Evolutionary conservation across 2,797 vertebrate genomes (phyloP).

Genomic region (Kryptopterus vitreolus): DNA sequence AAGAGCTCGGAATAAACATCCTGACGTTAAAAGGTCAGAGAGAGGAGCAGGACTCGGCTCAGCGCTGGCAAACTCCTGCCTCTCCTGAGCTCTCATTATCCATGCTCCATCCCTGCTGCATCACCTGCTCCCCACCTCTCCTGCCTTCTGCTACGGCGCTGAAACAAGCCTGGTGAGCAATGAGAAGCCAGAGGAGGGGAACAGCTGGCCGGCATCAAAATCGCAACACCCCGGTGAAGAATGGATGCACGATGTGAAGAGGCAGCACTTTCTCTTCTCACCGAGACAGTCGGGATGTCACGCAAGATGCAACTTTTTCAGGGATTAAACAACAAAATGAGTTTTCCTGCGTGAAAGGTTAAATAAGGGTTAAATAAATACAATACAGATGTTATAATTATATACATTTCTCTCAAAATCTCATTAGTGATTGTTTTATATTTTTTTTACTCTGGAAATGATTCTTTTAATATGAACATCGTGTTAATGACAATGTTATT

Average conservation of each 20-base stretch:
- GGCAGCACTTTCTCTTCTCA: conserved; percentile 43
- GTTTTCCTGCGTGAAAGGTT: neutral
- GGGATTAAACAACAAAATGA: neutral
- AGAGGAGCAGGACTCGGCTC: conserved; percentile 38
- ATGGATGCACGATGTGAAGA: conserved; percentile 47
- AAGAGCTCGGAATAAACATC: conserved; percentile 21
- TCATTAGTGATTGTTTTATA: no score
- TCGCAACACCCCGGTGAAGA: conserved; percentile 50
- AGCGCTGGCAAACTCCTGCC: conserved; percentile 42
- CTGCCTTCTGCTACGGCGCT: conserved; percentile 42
- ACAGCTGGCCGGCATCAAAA: conserved; percentile 57
- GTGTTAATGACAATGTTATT: no score
- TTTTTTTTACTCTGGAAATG: no score
- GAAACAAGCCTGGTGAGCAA: conserved; percentile 49
- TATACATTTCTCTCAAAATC: no score
- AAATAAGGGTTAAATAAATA: no score
- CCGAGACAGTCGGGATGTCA: conserved; percentile 33
- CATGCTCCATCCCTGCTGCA: conserved; percentile 37
- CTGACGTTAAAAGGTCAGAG: conserved; percentile 43
- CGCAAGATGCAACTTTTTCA: conserved; percentile 27
- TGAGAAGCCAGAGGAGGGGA: conserved; percentile 44
- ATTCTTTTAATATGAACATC: no score
- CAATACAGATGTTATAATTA: no score
- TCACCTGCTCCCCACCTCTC: conserved; percentile 52
- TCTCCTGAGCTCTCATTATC: conserved; percentile 57